Evolutionary conservation across 2,888 invertebrate genomes (phyloP).

Genomic region (Dioctria rufipes): DNA sequence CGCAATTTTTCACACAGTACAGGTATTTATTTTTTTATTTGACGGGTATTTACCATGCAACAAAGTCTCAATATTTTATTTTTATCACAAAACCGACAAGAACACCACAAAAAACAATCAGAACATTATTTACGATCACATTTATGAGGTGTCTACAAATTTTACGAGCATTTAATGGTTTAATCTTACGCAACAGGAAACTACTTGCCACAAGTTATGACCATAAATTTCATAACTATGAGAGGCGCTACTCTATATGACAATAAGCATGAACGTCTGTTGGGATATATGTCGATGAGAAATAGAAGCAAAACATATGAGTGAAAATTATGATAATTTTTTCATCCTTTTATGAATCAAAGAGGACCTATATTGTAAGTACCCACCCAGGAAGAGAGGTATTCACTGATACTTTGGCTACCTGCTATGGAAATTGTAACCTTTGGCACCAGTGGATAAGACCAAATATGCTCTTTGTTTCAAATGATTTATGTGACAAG

Average conservation of each 20-base stretch:
- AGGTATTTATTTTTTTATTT: too few species aligned
- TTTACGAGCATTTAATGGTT: constrained; percentile 72
- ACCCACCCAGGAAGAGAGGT: background rate
- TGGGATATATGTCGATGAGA: background rate
- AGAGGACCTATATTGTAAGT: constrained; percentile 4
- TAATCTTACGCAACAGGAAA: constrained; percentile 58
- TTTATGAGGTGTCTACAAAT: constrained; percentile 73
- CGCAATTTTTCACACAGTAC: too few species aligned
- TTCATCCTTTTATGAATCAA: background rate
- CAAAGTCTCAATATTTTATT: constrained; percentile 31
- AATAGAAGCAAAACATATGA: constrained; percentile 18
- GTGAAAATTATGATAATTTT: constrained; percentile 36
- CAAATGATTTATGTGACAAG: constrained; percentile 58
- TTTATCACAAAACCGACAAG: constrained; percentile 13
- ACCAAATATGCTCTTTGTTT: constrained; percentile 42
- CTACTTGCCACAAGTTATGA: constrained; percentile 52
- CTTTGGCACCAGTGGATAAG: constrained; percentile 32
- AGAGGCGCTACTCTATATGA: constrained; percentile 32
- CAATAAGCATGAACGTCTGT: constrained; percentile 10
- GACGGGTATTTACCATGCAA: too few species aligned
- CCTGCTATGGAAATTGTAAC: constrained; percentile 15
- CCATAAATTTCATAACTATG: constrained; percentile 58
- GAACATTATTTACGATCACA: constrained; percentile 70
- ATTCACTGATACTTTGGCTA: constrained; percentile 26
- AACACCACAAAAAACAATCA: constrained; percentile 53